These are phyloP conservation scores for Lineus longissimus DNA, from an alignment of 1,140 invertebrate genomes.

Conservation along the genomic window DNA sequence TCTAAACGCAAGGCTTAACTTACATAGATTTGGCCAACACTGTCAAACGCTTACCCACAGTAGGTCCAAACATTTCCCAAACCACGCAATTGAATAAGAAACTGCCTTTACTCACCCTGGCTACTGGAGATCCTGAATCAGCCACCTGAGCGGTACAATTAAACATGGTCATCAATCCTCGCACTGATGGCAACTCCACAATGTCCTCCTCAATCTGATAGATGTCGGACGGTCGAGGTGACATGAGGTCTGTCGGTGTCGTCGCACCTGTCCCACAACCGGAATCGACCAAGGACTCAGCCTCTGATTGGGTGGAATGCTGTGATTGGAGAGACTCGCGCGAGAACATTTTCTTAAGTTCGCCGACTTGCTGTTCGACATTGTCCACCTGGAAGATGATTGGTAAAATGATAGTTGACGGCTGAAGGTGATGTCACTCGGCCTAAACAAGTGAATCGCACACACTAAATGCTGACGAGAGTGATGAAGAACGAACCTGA, in stretches of 20 bases:
- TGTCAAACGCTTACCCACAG: too few species aligned
- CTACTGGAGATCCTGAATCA: too few species aligned
- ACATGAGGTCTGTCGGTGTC: background rate
- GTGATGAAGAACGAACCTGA: constrained; percentile 20
- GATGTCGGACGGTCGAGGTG: background rate
- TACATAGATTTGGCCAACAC: too few species aligned
- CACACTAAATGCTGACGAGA: background rate
- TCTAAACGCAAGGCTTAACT: too few species aligned
- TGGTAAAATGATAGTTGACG: background rate
- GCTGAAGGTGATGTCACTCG: background rate
- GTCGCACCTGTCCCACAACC: background rate
- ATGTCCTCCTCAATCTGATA: too few species aligned
- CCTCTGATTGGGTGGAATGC: background rate
- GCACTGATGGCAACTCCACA: too few species aligned
- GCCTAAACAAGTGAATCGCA: background rate
- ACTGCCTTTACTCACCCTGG: too few species aligned
- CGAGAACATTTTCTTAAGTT: background rate
- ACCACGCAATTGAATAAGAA: too few species aligned
- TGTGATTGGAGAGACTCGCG: background rate
- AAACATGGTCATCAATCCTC: too few species aligned
- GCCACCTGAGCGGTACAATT: too few species aligned
- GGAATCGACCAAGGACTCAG: background rate
- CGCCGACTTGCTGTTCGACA: background rate
- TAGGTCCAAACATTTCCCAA: too few species aligned
- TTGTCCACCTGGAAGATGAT: background rate